Conservation (phyloP, 2,113 vertebrate genomes). For the Deroptyus accipitrinus region DNA sequence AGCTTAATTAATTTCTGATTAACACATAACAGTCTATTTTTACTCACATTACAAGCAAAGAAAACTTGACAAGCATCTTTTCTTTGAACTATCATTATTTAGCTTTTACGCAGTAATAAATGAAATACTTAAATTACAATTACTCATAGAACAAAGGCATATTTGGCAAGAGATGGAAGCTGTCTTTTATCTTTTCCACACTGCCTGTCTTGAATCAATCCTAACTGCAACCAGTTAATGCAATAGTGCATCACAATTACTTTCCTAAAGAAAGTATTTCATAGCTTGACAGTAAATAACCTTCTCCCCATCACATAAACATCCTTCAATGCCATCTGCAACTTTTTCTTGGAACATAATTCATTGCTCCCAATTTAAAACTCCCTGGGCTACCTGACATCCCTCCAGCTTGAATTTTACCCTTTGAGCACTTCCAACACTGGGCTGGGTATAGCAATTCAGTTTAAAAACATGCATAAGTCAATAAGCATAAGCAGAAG, state of each 20-base stretch:
- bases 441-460: not conserved
- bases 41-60: not conserved
- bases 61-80: not conserved
- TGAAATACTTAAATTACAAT: not conserved
- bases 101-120: not conserved
- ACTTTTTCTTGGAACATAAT: not conserved
- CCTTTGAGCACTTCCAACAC: fast-evolving
- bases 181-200: not conserved
- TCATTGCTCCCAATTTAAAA: not conserved
- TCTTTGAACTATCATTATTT: not conserved
- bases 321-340: not conserved
- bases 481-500: no score
- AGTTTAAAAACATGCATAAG: not conserved
- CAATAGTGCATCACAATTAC: not conserved
- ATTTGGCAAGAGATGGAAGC: not conserved
- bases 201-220: not conserved
- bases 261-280: not conserved
- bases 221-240: not conserved
- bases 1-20: not conserved
- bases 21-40: not conserved
- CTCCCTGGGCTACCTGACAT: not conserved
- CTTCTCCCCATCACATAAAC: not conserved
- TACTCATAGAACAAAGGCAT: not conserved
- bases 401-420: not conserved
- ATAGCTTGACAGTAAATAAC: not conserved